These are phyloP conservation scores for Poecilia gillii DNA, from an alignment of 2,797 vertebrate species.

Conservation along the genomic window DNA sequence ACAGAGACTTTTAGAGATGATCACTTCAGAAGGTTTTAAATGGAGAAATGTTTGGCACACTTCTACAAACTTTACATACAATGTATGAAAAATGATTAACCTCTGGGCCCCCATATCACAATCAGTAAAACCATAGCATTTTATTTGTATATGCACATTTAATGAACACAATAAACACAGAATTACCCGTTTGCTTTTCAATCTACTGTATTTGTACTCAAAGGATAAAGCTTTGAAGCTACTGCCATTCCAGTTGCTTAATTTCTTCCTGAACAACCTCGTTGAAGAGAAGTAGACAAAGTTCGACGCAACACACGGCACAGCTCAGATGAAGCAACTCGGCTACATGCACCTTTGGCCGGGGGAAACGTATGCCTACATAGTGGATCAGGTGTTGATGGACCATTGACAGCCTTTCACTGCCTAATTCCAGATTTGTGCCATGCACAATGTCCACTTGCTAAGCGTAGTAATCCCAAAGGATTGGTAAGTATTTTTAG, in stretches of 20 bases:
- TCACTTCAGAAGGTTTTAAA: not conserved
- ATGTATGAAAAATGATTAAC: not conserved
- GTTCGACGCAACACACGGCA: constrained; percentile 18
- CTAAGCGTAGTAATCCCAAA: constrained; percentile 79
- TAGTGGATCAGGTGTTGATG: constrained; percentile 68
- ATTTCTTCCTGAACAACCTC: not conserved
- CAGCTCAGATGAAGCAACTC: constrained; percentile 20
- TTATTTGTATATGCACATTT: not conserved
- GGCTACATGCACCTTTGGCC: constrained; percentile 38
- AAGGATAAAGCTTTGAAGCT: not conserved
- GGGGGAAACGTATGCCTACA: constrained; percentile 43
- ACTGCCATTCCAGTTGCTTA: not conserved
- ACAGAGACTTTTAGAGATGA: not conserved
- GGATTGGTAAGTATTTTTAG: constrained; percentile 83
- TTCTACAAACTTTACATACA: not conserved
- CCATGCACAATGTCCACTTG: constrained; percentile 76
- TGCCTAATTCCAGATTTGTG: constrained; percentile 78
- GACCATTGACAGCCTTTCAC: constrained; percentile 70
- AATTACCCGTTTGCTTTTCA: not conserved
- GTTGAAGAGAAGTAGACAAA: not conserved
- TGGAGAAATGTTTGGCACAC: not conserved
- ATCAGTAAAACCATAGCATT: not conserved
- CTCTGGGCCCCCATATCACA: not conserved
- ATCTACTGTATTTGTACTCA: not conserved
- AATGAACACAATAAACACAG: not conserved